Conservation (phyloP, 2,113 vertebrate species). For the Seriola quinqueradiata region DNA sequence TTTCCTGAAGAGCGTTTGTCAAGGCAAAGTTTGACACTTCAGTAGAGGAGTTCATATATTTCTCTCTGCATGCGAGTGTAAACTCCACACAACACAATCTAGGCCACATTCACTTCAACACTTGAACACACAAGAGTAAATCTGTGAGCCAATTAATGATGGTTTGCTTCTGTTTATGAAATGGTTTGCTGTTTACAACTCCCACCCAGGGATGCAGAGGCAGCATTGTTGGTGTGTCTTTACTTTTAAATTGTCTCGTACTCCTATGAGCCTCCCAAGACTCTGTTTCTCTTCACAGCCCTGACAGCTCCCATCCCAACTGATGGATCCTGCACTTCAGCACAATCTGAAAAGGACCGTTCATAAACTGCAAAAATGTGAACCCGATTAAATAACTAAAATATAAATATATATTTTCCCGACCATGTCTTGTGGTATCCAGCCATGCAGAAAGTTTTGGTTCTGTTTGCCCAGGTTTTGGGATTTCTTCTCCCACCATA, state of each 20-base stretch:
- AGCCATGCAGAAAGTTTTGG: not conserved
- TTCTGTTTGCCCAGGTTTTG: not conserved
- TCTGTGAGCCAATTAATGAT: not conserved
- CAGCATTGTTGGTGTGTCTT: not conserved
- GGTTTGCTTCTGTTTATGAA: conserved; percentile 16
- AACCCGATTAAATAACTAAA: not conserved
- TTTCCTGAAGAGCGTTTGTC: not conserved
- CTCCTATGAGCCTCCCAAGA: not conserved
- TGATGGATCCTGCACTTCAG: not conserved
- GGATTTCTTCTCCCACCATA: not conserved
- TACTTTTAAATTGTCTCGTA: conserved; percentile 15
- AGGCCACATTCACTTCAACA: not conserved
- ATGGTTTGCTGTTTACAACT: not conserved
- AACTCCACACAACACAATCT: not conserved
- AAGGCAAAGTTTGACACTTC: not conserved
- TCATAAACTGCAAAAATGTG: not conserved
- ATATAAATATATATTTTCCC: not conserved
- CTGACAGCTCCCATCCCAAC: not conserved
- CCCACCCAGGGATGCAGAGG: conserved; percentile 6
- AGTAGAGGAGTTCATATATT: not conserved
- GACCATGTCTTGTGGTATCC: not conserved
- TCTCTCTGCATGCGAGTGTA: not conserved
- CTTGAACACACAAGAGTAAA: conserved; percentile 1
- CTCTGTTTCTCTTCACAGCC: not conserved
- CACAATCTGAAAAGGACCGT: not conserved